These are phyloP conservation scores for Labia minor DNA, from an alignment of 2,888 invertebrate species.

Conservation along the genomic window DNA sequence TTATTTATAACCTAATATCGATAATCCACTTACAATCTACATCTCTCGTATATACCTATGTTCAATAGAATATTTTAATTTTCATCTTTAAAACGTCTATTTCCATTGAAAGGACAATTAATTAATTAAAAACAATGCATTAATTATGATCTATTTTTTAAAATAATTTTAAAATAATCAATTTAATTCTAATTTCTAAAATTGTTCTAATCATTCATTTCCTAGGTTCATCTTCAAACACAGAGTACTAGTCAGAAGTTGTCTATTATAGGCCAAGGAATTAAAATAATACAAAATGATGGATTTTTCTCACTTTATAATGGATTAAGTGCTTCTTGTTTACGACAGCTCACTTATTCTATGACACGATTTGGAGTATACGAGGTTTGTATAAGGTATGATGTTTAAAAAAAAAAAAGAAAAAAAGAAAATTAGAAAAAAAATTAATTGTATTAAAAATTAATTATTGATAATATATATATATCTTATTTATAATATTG, in stretches of 20 bases:
- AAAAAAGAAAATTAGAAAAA: neutral
- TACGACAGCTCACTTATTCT: conserved; percentile 90
- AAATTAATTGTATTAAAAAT: too few relatives aligned
- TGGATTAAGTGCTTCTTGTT: conserved; percentile 87
- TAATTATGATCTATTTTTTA: too few relatives aligned
- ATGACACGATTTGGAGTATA: conserved; percentile 73
- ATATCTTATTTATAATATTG: too few relatives aligned
- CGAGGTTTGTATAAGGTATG: conserved; percentile 37
- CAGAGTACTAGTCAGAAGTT: conserved; percentile 64
- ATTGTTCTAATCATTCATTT: too few relatives aligned
- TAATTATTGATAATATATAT: neutral
- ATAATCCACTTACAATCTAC: too few relatives aligned
- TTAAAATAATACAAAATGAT: conserved; percentile 68
- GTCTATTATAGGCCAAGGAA: conserved; percentile 58
- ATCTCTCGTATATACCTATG: too few relatives aligned
- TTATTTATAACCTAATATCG: too few relatives aligned
- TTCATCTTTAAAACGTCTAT: too few relatives aligned
- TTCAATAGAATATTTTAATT: too few relatives aligned
- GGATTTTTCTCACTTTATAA: conserved; percentile 83
- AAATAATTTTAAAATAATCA: conserved; percentile 14
- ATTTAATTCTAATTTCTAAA: conserved; percentile 20
- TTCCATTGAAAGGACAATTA: neutral
- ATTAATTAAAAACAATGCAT: too few relatives aligned
- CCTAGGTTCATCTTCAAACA: conserved; percentile 80
- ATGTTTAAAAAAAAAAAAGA: neutral